Base-by-base conservation (phyloP, 2,797 vertebrate genomes). In the Sylvilagus floridanus region DNA sequence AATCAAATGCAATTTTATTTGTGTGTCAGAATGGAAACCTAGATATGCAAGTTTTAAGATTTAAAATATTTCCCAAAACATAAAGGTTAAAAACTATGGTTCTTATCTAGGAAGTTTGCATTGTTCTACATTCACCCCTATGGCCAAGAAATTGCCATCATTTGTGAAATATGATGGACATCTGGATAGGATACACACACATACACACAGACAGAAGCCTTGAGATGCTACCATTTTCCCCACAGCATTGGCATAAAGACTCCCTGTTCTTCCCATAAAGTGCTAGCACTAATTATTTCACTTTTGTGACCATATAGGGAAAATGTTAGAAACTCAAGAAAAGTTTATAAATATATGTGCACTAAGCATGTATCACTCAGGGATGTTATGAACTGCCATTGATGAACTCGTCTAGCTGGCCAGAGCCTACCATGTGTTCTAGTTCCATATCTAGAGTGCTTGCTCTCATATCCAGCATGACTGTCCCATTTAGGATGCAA, bases 381-480 rank as follows among this genome's bases (percentile, higher is more conserved):
- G 93, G 68, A 85, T 97, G 97, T 95, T 95, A 93, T 63, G 88
- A 93, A 95, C 8, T 89, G 93, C 89, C 95, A 97, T 83, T 96
- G 82, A 98, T 98, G 60, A 98, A 98, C 50, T 99, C 99, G 93
- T 99, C 99, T 97, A 99, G 97, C 85, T 99, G 99, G 57, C 98
- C 98, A 6, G 99, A 99, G 0, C 98, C 99, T 97, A 99, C 98
- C 99, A 99, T 99, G 98, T 98, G 99, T 98, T 99, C 99, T 86
- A 99, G 98, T 87, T 99, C 98, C 99, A 99, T 99, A 98, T 99
- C 99, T 1, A 99, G 99, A 66, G 99, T 98, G 98, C 98, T 99
- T 97, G 99, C 99, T 97, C 99, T 99, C 99, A 99, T 99, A 98
- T 99, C 99, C 98, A 99, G 98, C 99, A 99, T 99, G 97, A 99